Evolutionary conservation across 1,140 invertebrate species (phyloP), one percentile per base, ranked within the genome.

Genomic region (Phortica variegata): DNA sequence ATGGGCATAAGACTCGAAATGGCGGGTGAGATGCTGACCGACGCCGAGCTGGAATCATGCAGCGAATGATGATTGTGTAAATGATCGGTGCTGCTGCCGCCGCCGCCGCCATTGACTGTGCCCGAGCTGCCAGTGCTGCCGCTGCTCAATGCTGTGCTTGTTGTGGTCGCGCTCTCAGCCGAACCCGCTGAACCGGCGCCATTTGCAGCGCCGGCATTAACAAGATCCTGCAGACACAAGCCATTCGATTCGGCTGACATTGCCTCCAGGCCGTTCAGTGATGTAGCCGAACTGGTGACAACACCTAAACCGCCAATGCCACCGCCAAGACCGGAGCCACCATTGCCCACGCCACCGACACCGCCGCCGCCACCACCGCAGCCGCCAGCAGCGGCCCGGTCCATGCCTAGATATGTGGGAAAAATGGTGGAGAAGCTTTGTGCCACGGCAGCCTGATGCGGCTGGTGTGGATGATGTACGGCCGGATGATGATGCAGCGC

Each of bases 141-240:
- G 46, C 70, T 73, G 57, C 70, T 73, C 10, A 73, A 50, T 1
- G 70, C 70, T 20, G 70, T 73, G 53, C 70, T 73, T 4, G 70
- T 73, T 20, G 65, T 73, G 29, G 52, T 73, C 13, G 62, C 65
- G 33, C 65, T 70, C 34, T 73, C 70, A 15, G 70, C 70, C 18
- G 70, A 73, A 19, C 70, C 70, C 0, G 81, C 77, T 44, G 80
- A 75, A 53, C 74, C 56, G 49, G 77, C 57, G 47, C 77, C 51
- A 58, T 73, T 71, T 9, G 70, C 70, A 20, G 70, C 68, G 33
- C 77, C 47, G 42, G 76, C 46, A 71, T 79, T 81, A 19, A 86
- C 85, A 57, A 89, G 79, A 75, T 89, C 87, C 68, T 87, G 87
- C 23, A 89, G 82, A 58, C 87, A 88, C 12, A 89, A 77, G 33